Evolutionary conservation across 2,113 vertebrate species (phyloP).

Genomic region (Rhadina sibilatrix): DNA sequence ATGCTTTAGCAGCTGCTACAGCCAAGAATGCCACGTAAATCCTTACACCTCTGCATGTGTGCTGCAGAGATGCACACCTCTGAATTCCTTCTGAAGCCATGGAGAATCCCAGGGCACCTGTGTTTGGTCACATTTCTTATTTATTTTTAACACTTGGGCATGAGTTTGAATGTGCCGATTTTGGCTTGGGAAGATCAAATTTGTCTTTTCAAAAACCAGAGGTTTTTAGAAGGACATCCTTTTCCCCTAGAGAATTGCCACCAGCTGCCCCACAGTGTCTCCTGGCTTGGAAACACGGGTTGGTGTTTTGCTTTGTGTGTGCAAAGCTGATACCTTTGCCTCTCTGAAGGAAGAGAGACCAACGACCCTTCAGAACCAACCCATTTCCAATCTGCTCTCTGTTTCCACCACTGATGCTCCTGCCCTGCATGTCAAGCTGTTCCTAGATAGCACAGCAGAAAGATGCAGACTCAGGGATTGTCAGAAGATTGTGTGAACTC

Average conservation of each 20-base stretch:
- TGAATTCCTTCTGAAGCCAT: neutral
- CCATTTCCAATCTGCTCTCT: neutral
- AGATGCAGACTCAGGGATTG: neutral
- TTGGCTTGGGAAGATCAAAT: neutral
- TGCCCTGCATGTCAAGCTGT: neutral
- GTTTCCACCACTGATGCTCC: neutral
- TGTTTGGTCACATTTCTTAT: neutral
- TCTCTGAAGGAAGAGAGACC: neutral
- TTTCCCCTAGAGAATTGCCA: neutral
- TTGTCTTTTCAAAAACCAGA: neutral
- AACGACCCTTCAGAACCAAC: neutral
- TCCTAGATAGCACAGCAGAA: neutral
- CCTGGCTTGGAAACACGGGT: neutral
- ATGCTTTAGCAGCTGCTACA: neutral
- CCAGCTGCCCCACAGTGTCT: neutral
- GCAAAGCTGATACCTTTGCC: neutral
- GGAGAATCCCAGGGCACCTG: neutral
- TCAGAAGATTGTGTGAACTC: neutral
- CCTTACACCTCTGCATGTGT: neutral
- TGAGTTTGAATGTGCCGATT: neutral
- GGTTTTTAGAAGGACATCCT: neutral
- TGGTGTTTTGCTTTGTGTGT: neutral
- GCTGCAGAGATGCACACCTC: neutral
- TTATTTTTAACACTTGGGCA: neutral
- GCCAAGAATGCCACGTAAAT: neutral